Conservation (phyloP, 2,888 invertebrate species). For the Drosophila stalkeri region DNA sequence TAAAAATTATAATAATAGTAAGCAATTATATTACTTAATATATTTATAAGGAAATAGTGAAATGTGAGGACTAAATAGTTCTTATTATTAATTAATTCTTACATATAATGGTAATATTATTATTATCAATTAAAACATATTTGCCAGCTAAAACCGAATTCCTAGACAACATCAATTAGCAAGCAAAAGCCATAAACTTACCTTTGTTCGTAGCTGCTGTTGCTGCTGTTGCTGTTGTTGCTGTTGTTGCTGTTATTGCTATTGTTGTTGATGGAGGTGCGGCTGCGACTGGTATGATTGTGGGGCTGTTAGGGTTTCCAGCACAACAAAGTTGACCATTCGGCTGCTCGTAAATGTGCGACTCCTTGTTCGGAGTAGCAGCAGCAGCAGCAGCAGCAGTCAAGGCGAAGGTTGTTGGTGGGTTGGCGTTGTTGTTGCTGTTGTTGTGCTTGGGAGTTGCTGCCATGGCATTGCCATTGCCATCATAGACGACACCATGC, state of each 20-base stretch:
- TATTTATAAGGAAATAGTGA: background rate
- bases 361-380: conserved; percentile 51
- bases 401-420: conserved; percentile 9
- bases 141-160: background rate
- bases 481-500: conserved; percentile 74
- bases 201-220: conserved; percentile 57
- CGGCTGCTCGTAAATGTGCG: conserved; percentile 68
- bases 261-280: conserved; percentile 13
- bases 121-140: background rate
- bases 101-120: background rate
- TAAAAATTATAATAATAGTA: background rate
- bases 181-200: conserved; percentile 50
- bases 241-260: conserved; percentile 12
- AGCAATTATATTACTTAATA: background rate
- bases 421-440: conserved; percentile 12
- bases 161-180: conserved; percentile 36
- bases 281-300: conserved; percentile 25
- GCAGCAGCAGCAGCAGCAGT: background rate
- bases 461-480: conserved; percentile 61
- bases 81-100: background rate
- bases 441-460: conserved; percentile 33
- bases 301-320: conserved; percentile 51
- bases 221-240: conserved; percentile 12
- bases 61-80: background rate
- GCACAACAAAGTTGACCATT: conserved; percentile 59